phyloP scores from a whole-genome alignment of 2,113 vertebrate genomes.

The Morone chrysops region DNA sequence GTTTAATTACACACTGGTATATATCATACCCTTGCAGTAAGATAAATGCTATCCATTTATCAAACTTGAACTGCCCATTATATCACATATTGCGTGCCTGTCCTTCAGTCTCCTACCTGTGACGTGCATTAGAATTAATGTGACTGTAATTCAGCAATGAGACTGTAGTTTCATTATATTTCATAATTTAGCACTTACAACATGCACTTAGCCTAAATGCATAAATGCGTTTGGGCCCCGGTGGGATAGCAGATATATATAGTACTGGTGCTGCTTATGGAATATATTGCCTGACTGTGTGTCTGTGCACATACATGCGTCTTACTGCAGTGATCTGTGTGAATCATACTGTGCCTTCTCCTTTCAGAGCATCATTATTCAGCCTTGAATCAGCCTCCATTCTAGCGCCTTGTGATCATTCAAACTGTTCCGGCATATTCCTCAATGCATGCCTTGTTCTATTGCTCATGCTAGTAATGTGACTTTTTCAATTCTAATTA shows the following conservation, averaged over 20 bases:
- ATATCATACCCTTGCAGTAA: not conserved
- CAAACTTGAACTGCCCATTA: conserved; percentile 16
- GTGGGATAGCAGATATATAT: not conserved
- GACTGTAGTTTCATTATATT: conserved; percentile 39
- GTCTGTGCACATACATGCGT: conserved; percentile 15
- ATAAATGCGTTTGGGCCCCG: conserved; percentile 10
- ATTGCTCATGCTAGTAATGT: conserved; percentile 69
- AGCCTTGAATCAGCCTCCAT: conserved; percentile 67
- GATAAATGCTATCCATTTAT: conserved; percentile 15
- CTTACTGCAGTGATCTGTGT: conserved; percentile 47
- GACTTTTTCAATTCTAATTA: conserved; percentile 77
- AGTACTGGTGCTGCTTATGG: not conserved
- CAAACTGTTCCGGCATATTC: conserved; percentile 55
- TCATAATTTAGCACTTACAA: conserved; percentile 52
- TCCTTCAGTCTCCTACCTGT: conserved; percentile 1
- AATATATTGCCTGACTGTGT: not conserved
- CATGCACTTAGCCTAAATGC: conserved; percentile 37
- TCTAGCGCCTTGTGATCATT: conserved; percentile 69
- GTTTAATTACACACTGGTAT: conserved; percentile 28
- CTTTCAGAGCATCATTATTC: conserved; percentile 76
- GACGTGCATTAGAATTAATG: conserved; percentile 27
- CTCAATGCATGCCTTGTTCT: conserved; percentile 79
- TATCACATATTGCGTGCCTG: conserved; percentile 15
- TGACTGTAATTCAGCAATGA: conserved; percentile 15
- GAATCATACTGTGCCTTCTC: conserved; percentile 62